These are phyloP conservation scores for Petrophora chlorosata DNA, from an alignment of 2,888 invertebrate species.

Conservation along the genomic window DNA sequence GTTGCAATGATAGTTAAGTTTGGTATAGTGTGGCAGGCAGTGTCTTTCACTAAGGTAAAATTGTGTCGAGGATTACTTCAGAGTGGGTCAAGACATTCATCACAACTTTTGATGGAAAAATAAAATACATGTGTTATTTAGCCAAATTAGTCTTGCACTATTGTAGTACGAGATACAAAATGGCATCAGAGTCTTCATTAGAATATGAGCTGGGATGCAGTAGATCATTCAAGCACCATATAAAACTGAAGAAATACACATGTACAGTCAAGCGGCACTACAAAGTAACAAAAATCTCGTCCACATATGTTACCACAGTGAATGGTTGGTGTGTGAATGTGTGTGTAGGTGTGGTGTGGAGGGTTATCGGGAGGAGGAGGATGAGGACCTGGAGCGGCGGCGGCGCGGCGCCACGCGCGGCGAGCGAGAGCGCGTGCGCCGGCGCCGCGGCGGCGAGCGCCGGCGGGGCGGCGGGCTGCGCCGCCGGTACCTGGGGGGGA, in stretches of 20 bases:
- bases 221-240: no score
- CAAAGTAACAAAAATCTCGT: neutral
- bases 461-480: constrained; percentile 82
- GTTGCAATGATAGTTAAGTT: constrained; percentile 16
- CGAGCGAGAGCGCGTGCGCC: constrained; percentile 84
- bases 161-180: no score
- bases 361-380: constrained; percentile 87
- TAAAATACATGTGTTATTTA: no score
- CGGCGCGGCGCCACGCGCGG: constrained; percentile 86
- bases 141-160: no score
- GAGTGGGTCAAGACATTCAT: no score
- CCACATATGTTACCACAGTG: neutral
- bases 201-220: no score
- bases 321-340: constrained; percentile 24
- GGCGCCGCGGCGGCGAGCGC: constrained; percentile 83
- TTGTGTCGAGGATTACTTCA: neutral
- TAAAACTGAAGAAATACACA: no score
- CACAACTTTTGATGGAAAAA: no score
- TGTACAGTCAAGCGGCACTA: no score
- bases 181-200: no score
- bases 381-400: constrained; percentile 89
- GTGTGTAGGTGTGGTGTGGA: constrained; percentile 31
- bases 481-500: constrained; percentile 71
- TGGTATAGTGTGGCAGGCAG: constrained; percentile 9
- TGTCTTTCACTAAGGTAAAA: constrained; percentile 16